Base-by-base conservation (phyloP, 2,888 invertebrate species). In the Eilema griseolum region DNA sequence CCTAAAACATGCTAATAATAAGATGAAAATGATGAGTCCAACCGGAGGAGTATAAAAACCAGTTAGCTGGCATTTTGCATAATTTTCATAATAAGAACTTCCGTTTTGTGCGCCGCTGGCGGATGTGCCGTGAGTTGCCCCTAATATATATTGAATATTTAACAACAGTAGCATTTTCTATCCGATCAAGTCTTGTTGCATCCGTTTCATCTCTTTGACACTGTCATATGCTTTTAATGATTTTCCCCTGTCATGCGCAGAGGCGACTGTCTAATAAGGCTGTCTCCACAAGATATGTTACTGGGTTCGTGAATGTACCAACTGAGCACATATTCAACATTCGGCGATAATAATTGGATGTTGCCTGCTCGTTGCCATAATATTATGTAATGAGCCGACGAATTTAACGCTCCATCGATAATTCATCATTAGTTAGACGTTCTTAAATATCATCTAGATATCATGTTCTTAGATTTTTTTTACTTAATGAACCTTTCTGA, bases 51-150 rank as follows among this genome's bases (percentile, higher is more conserved):
- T 89, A 89, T 89, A 91, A 91, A 79, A 91, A 88, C 86, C 89
- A 89, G 85, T 88, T 88, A 90, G 88, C 83, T 86, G 83, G 86
- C 89, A 89, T 92, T 94, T 93, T 94, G 89, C 93, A 94, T 93
- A 92, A 93, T 93, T 94, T 93, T 92, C 89, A 90, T 92, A 91
- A 92, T 92, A 92, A 90, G 84, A 89, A 92, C 93, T 93, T 94
- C 94, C 94, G 93, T 91, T 90, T 86, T 83, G 82, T 87, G 79
- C 81, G 87, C 85, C 81, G 87, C 85, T 81, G 83, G 83, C 86
- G 88, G 88, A 87, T 88, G 88, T 91, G 90, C 91, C 91, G 92
- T 89, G 90, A 87, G 77, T 82, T 82, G 76, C 20, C n/a, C 16
- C 7, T 46, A 20, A 52, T n/a, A 41, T 16, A 41, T 3, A 12